Percentiles rank a stretch among this genome's conserved stretches.
These are phyloP conservation scores for Enteromius fasciolatus DNA, from an alignment of 2,797 vertebrate species.

Conservation along the genomic window DNA sequence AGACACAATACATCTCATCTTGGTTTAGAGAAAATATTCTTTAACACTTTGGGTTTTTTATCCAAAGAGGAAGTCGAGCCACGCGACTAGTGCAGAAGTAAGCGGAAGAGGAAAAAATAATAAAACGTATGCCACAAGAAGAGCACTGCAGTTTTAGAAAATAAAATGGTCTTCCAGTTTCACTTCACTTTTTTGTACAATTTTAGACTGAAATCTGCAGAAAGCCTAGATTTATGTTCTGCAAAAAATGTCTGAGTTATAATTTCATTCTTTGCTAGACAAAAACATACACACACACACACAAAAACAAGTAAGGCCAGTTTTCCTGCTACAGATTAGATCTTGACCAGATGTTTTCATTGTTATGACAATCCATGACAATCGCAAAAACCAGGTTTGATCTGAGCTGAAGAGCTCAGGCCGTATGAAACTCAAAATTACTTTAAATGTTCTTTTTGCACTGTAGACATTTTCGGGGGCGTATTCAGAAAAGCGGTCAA, in stretches of 20 bases:
- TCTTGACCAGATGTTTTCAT: slow-evolving; percentile 25
- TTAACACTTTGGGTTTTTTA: background rate
- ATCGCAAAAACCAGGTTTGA: background rate
- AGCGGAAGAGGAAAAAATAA: background rate
- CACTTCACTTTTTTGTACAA: slow-evolving; percentile 22
- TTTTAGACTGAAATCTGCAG: slow-evolving; percentile 5
- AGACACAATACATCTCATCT: background rate
- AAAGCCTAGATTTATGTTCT: background rate
- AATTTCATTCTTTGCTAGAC: background rate
- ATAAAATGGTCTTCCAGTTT: background rate
- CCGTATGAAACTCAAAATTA: background rate
- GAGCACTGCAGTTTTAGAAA: background rate
- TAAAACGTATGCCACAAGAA: background rate
- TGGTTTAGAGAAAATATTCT: background rate
- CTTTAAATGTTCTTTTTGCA: slow-evolving; percentile 1
- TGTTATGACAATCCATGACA: slow-evolving; percentile 10
- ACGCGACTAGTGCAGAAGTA: background rate
- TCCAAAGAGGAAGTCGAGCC: slow-evolving; percentile 8
- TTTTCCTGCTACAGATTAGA: slow-evolving; percentile 23
- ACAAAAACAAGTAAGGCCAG: slow-evolving; percentile 1
- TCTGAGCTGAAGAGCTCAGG: background rate
- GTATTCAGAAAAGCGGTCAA: background rate
- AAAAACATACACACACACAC: background rate
- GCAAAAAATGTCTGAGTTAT: background rate
- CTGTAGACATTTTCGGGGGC: background rate